Evolutionary conservation across 2,797 vertebrate genomes (phyloP), one percentile per base, ranked within the genome.

Genomic region (Etheostoma nigrum): DNA sequence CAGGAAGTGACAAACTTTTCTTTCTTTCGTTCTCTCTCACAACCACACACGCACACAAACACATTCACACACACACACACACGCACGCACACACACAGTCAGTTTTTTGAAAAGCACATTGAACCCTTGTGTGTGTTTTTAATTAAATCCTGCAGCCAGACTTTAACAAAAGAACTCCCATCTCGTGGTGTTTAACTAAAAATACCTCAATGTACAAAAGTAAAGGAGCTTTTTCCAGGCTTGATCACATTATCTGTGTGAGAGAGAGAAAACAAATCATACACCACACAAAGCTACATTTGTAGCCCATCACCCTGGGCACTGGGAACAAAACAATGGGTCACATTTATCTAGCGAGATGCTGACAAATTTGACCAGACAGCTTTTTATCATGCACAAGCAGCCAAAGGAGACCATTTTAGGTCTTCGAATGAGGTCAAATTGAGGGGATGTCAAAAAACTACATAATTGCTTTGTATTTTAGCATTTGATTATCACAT

Each of bases 231-330:
- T 73, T 78, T 78, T 59, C 4, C 36, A 40, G 52, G 54, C 74
- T 69, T 70, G 73, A 84, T 82, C 81, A 74, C 69, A 74, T 80
- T 79, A 74, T 72, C 45, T 60, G 25, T 69, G 45, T 30, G 36
- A 12, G 44, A 69, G 5, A 40, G 30, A 59, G 23, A 55, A 57
- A 15, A 53, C 61, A 42, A 30, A 60, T 53, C 14, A 45, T 13
- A 51, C 36, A 44, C 14, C 40, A 78, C 53, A 85, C 45, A 70
- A 69, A 73, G 70, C 64, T 68, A 44, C 18, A 72, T 73, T 81
- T 84, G 71, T 73, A 12, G 36, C 61, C 30, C n/a, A 27, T 72
- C 77, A 75, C 79, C 57, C 42, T 30, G 30, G 67, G 65, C 78
- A 61, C 51, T 49, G 18, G 27, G 15, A 14, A 58, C 30, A 72